A percentile compares a stretch with the other conserved stretches of the same genome.
Conservation (phyloP, 1,140 invertebrate species). For the Drosophila tropicalis region DNA sequence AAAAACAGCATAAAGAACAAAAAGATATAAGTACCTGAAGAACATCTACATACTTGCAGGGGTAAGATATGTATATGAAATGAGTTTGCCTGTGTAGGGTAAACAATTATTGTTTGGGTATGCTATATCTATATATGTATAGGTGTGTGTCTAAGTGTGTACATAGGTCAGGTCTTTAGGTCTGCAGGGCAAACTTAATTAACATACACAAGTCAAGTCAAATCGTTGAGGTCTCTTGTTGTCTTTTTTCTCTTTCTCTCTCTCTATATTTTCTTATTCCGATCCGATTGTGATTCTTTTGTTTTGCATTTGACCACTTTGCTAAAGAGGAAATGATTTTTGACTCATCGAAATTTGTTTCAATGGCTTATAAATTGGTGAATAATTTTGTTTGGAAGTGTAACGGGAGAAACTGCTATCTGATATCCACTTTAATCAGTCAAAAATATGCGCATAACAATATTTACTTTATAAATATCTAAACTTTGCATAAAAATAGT, state of each 20-base stretch:
- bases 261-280: conserved; percentile 26
- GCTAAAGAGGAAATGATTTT: not conserved
- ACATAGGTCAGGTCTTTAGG: conserved; percentile 75
- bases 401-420: not conserved
- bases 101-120: not conserved
- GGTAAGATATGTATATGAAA: not conserved
- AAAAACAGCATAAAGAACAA: conserved; percentile 12
- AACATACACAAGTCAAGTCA: conserved; percentile 25
- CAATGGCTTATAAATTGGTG: not conserved
- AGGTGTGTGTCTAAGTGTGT: conserved; percentile 49
- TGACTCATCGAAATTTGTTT: conserved; percentile 5
- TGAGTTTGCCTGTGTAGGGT: not conserved
- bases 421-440: not conserved
- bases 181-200: conserved; percentile 59
- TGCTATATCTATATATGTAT: conserved; percentile 13
- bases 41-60: not conserved
- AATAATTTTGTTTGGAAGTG: not conserved
- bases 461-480: too few relatives aligned
- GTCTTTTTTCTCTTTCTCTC: too few relatives aligned
- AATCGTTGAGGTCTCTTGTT: conserved; percentile 2
- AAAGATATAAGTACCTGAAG: conserved; percentile 8
- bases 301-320: conserved; percentile 4
- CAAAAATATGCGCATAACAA: too few relatives aligned
- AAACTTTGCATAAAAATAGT: too few relatives aligned
- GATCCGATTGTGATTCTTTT: conserved; percentile 11